Conservation (phyloP, 2,797 vertebrate genomes). For the Urocyon cinereoargenteus region DNA sequence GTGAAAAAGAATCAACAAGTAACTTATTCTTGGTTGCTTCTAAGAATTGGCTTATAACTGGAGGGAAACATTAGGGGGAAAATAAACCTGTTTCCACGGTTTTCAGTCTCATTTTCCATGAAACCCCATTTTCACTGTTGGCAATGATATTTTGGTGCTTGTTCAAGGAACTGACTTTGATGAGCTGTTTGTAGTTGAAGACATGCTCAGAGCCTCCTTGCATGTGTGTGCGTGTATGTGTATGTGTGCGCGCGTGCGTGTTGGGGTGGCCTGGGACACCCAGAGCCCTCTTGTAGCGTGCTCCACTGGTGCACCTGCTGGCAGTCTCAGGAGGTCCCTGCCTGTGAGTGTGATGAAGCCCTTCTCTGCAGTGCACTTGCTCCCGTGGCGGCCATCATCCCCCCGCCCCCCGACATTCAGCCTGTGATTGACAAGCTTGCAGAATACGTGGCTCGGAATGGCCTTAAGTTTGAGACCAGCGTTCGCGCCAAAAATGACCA, state of each 20-base stretch:
- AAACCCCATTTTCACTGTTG: fast-evolving
- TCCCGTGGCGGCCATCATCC: slow-evolving; percentile 94
- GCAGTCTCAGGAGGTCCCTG: not conserved
- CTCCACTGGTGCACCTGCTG: fast-evolving
- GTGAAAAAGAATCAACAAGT: fast-evolving
- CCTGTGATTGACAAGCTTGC: slow-evolving; percentile 99
- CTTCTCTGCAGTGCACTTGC: slow-evolving; percentile 88
- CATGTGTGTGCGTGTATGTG: not conserved
- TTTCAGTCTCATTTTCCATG: not conserved
- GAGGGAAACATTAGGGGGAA: not conserved
- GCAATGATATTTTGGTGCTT: not conserved
- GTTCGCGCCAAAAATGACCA: slow-evolving; percentile 98
- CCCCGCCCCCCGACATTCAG: slow-evolving; percentile 97
- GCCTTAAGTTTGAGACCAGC: slow-evolving; percentile 97
- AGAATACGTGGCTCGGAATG: slow-evolving; percentile 97
- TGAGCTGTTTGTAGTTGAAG: not conserved
- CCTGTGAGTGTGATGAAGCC: not conserved
- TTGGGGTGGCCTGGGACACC: fast-evolving
- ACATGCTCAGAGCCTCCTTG: not conserved
- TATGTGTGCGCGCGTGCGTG: fast-evolving
- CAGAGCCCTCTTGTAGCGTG: not conserved
- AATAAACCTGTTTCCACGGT: too few species aligned
- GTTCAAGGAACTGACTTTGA: not conserved
- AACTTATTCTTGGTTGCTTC: not conserved
- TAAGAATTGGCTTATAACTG: not conserved